A percentile compares a stretch with the other conserved stretches of the same genome.
Evolutionary conservation across 2,113 vertebrate species (phyloP).

Genomic region (Tetrax tetrax): DNA sequence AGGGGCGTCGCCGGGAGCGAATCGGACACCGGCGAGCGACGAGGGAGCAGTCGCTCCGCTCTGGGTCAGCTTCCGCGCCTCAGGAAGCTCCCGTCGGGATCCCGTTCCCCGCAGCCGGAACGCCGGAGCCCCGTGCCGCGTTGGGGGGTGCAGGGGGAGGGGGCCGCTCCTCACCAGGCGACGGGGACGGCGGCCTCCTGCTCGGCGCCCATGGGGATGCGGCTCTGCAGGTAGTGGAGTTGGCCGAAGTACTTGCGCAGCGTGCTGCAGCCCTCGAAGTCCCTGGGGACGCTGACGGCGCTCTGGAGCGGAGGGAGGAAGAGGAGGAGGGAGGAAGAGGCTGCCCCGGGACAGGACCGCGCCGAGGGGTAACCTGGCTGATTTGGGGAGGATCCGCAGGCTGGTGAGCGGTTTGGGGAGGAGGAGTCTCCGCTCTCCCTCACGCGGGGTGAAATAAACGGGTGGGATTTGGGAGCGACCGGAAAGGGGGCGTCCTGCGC

Average conservation of each 20-base stretch:
- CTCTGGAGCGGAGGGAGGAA: conserved; percentile 42
- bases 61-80: not conserved
- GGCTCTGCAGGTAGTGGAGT: conserved; percentile 96
- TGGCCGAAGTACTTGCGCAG: conserved; percentile 96
- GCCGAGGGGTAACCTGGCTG: no score
- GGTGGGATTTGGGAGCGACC: not conserved
- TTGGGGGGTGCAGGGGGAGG: no score
- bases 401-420: not conserved
- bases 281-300: conserved; percentile 89
- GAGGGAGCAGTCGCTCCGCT: not conserved
- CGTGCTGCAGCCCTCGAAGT: conserved; percentile 97
- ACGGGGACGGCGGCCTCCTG: conserved; percentile 91
- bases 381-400: no score
- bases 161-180: conserved; percentile 81
- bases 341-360: not conserved
- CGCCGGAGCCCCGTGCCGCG: accelerated
- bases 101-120: no score
- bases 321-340: not conserved
- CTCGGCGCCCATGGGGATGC: conserved; percentile 88
- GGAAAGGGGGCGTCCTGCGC: not conserved
- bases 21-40: not conserved
- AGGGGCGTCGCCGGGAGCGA: not conserved
- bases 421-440: not conserved
- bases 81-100: not conserved
- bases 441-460: accelerated